A percentile compares a stretch with the other conserved stretches of the same genome.
Evolutionary conservation across 2,797 vertebrate genomes (phyloP).

Genomic region (Sardinella longiceps): DNA sequence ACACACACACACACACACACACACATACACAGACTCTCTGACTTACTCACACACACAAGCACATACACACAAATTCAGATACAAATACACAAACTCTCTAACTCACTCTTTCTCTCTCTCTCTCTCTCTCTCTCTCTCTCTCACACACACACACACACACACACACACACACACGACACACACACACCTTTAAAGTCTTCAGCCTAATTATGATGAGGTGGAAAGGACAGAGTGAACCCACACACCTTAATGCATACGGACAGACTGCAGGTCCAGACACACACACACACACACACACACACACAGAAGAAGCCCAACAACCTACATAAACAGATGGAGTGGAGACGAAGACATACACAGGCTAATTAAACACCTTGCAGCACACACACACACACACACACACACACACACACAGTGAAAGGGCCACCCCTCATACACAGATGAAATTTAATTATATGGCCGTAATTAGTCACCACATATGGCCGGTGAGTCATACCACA

Average conservation of each 20-base stretch:
- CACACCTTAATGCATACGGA: neutral
- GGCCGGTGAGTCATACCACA: slow-evolving; percentile 30
- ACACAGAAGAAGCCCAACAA: neutral
- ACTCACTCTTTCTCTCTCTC: too few relatives aligned
- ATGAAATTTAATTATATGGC: slow-evolving; percentile 41
- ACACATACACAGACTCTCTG: too few relatives aligned
- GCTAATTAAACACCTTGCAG: neutral
- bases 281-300: neutral
- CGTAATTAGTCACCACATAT: slow-evolving; percentile 38
- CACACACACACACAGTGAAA: slow-evolving; percentile 7
- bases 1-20: too few relatives aligned
- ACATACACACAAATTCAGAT: too few relatives aligned
- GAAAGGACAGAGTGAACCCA: neutral
- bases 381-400: slow-evolving; percentile 21
- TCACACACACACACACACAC: too few relatives aligned
- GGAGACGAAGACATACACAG: neutral
- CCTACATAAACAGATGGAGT: neutral
- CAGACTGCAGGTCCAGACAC: neutral
- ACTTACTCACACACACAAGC: too few relatives aligned
- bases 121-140: too few relatives aligned
- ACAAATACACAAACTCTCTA: too few relatives aligned
- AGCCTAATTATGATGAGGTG: too few relatives aligned
- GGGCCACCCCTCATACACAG: slow-evolving; percentile 19
- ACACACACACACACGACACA: too few relatives aligned
- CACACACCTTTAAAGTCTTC: too few relatives aligned